Evolutionary conservation across 2,888 invertebrate genomes (phyloP).

Genomic region (Polydrusus pterygomalis): DNA sequence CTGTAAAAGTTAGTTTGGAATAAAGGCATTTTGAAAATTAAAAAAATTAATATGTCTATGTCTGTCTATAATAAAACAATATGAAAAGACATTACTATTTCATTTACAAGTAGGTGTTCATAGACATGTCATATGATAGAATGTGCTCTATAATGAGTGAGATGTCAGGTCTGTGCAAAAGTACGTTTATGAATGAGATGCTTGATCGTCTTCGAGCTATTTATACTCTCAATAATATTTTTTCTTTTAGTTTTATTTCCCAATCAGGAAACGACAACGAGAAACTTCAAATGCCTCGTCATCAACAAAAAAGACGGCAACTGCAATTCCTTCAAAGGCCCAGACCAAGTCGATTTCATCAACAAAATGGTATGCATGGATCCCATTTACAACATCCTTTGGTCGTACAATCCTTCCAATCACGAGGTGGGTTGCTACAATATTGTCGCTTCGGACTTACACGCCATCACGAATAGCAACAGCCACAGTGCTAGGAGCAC

Average conservation of each 20-base stretch:
- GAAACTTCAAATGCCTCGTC: slow-evolving; percentile 87
- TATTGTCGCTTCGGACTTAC: slow-evolving; percentile 85
- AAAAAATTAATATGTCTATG: no score
- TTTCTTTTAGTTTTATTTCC: slow-evolving; percentile 83
- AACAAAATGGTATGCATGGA: slow-evolving; percentile 89
- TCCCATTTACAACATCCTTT: slow-evolving; percentile 93
- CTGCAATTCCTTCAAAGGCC: slow-evolving; percentile 88
- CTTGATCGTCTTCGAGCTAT: no score
- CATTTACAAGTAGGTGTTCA: no score
- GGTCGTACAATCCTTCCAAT: slow-evolving; percentile 87
- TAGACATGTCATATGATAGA: no score
- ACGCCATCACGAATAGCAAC: slow-evolving; percentile 56
- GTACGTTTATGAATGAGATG: no score
- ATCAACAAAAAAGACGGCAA: slow-evolving; percentile 93
- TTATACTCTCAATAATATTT: neutral
- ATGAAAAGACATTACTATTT: no score
- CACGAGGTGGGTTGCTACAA: slow-evolving; percentile 86
- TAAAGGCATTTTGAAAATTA: no score
- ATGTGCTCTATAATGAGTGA: no score
- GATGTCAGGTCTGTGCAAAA: no score
- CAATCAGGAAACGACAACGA: slow-evolving; percentile 83
- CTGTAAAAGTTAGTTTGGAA: no score
- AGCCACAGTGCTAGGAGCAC: slow-evolving; percentile 64
- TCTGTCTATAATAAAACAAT: no score
- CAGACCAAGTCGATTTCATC: slow-evolving; percentile 89